A percentile compares a stretch with the other conserved stretches of the same genome.
Evolutionary conservation across 2,113 vertebrate genomes (phyloP).

Genomic region (Pyxicephalus adspersus): DNA sequence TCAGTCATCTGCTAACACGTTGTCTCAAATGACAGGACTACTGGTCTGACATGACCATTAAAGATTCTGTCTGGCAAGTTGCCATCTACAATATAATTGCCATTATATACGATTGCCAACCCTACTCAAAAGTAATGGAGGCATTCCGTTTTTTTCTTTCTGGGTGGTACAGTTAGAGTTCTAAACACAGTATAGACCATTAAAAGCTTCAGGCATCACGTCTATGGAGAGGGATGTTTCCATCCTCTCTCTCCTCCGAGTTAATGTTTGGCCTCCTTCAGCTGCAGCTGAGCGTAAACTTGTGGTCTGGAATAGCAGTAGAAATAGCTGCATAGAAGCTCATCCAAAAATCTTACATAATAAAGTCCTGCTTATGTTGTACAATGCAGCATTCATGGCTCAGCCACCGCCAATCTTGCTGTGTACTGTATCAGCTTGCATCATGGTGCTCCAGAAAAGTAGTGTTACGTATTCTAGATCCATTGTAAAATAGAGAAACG

Average conservation of each 20-base stretch:
- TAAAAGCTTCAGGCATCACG: not conserved
- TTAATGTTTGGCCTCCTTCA: not conserved
- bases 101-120: no score
- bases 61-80: no score
- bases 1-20: no score
- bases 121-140: no score
- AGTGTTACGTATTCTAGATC: no score
- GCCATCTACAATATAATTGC: no score
- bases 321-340: not conserved
- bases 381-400: conserved; percentile 57
- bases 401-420: conserved; percentile 18
- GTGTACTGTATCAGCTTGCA: conserved; percentile 45
- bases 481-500: not conserved
- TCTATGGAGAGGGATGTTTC: not conserved
- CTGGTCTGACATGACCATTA: no score
- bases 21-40: no score
- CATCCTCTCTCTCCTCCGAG: not conserved
- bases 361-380: conserved; percentile 31
- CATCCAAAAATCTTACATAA: conserved; percentile 56
- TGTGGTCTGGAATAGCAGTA: not conserved
- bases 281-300: not conserved
- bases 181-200: not conserved
- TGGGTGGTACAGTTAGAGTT: not conserved
- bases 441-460: conserved; percentile 35
- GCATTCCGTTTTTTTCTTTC: not conserved